phyloP scores from a whole-genome alignment of 2,888 invertebrate genomes.

The Hybos culiciformis region DNA sequence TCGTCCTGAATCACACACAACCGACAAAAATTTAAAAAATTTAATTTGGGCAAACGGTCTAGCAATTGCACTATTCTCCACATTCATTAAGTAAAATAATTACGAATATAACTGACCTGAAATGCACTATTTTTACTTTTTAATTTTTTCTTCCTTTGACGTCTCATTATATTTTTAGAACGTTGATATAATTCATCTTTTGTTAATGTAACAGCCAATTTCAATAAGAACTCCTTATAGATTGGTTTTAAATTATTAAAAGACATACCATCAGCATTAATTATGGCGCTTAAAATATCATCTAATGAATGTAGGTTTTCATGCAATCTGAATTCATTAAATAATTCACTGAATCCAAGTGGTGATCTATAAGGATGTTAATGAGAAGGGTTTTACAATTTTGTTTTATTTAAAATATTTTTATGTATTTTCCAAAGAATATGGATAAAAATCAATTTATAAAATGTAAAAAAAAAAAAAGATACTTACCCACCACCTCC shows the following conservation, averaged over 20 bases:
- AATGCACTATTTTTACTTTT: conserved; percentile 41
- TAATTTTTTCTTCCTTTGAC: conserved; percentile 59
- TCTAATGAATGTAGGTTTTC: conserved; percentile 80
- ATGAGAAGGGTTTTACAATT: no score
- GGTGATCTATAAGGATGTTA: conserved; percentile 63
- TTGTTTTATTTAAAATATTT: no score
- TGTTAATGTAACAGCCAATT: conserved; percentile 76
- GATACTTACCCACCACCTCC: conserved; percentile 34
- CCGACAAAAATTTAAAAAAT: no score
- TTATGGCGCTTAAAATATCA: conserved; percentile 75
- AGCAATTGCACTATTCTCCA: no score
- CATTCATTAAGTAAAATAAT: neutral
- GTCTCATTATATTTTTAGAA: conserved; percentile 78
- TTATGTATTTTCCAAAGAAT: neutral
- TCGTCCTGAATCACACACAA: no score
- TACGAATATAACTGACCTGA: conserved; percentile 28
- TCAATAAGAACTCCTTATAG: conserved; percentile 77
- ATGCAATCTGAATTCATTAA: conserved; percentile 75
- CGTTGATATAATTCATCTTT: conserved; percentile 83
- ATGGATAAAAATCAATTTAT: neutral
- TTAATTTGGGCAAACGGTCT: no score
- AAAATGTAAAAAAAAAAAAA: neutral
- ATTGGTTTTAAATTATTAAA: conserved; percentile 85
- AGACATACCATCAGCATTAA: conserved; percentile 84
- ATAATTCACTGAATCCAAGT: conserved; percentile 72